Base-by-base conservation (phyloP, 2,888 invertebrate species). In the Cheilosia vernalis region DNA sequence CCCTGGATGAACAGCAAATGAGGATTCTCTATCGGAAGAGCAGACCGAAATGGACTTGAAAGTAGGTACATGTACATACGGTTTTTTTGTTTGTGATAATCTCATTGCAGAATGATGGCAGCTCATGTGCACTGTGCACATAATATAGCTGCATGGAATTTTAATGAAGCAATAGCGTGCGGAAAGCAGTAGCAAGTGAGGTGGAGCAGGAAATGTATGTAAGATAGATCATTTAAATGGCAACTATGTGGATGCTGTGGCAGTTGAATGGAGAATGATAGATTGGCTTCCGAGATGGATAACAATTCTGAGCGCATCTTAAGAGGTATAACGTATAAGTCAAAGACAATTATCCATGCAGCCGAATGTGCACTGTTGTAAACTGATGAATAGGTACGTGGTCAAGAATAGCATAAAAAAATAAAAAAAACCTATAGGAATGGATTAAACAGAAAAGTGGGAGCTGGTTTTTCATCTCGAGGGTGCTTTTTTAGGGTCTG, bases 71-170 rank as follows among this genome's bases (percentile, higher is more conserved):
- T 10, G 13, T 37, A 37, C 4, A 13, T 27, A 21, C 27, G 21
- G 44, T n/a, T 40, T 51, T 6, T 27, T 17, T 69, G 64, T 53
- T 40, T 42, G 58, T 42, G 64, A 58, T 40, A 78, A 72, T 77
- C 72, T 33, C 33, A 60, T 53, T 77, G 44, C 42, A 56, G 40
- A 44, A 56, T 49, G 19, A 73, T 73, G 64, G 60, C 33, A 72
- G 73, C 58, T 61, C 79, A 63, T 61, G 78, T 83, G 78, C 47
- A 66, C 47, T n/a, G n/a, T n/a, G n/a, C n/a, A n/a, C n/a, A n/a
- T n/a, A n/a, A 44, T 33, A 40, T 27, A 51, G 47, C 55, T 78
- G 78, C 64, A 72, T 78, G 73, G 61, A 51, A 67, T 78, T 73
- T 83, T 63, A 78, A 83, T 73, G 67, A 77, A 73, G 51, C 63